phyloP scores from a whole-genome alignment of 2,888 invertebrate species.

The Sinohyriopsis cumingii region DNA sequence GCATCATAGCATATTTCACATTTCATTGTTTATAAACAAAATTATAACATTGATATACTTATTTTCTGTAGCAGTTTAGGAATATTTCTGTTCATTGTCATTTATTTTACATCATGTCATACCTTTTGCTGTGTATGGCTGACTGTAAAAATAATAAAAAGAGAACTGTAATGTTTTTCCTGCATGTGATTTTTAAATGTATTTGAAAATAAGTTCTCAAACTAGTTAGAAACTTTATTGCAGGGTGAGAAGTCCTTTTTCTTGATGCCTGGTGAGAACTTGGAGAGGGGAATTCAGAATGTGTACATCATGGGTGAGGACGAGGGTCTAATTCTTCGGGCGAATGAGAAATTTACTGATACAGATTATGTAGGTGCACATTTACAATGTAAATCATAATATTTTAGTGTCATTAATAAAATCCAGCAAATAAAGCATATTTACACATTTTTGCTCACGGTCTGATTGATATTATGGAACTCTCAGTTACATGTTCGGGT shows the following conservation, averaged over 20 bases:
- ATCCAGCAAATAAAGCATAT: no score
- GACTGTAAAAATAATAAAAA: background rate
- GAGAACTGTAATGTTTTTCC: background rate
- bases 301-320: constrained; percentile 73
- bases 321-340: constrained; percentile 73
- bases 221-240: constrained; percentile 10
- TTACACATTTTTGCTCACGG: no score
- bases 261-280: constrained; percentile 73
- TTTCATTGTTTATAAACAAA: no score
- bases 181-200: background rate
- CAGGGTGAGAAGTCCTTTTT: constrained; percentile 74
- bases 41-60: no score
- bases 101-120: no score
- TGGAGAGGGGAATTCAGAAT: constrained; percentile 74
- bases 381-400: no score
- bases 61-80: no score
- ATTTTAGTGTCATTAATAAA: no score
- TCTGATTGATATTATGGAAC: no score
- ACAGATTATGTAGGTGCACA: constrained; percentile 12
- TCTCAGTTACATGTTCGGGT: no score
- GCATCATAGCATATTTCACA: no score
- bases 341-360: constrained; percentile 72
- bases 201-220: background rate
- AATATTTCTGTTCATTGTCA: no score
- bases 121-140: background rate